Conservation (phyloP, 2,888 invertebrate genomes). For the Caenorhabditis sp. region DNA sequence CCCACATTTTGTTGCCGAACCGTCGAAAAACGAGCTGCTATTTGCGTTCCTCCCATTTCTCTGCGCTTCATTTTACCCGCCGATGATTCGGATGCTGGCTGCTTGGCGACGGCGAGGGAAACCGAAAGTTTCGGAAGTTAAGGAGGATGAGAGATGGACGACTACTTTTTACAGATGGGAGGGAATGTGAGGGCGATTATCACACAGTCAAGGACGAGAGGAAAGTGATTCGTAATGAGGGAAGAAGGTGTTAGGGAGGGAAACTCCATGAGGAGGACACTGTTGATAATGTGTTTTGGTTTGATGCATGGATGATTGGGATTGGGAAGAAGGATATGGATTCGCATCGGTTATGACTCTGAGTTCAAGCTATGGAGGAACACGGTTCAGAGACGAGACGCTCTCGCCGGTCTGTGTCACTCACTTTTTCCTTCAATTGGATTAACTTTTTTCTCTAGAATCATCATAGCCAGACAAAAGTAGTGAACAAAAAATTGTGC, state of each 20-base stretch:
- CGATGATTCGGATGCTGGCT: conserved; percentile 12
- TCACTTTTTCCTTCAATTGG: no score
- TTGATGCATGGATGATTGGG: conserved; percentile 16
- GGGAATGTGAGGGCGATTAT: conserved; percentile 27
- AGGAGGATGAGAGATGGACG: conserved; percentile 24
- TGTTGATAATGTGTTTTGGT: conserved; percentile 39
- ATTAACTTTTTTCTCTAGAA: no score
- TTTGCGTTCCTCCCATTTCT: conserved; percentile 56
- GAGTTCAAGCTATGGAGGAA: no score
- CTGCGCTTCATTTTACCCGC: conserved; percentile 11
- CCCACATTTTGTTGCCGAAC: conserved; percentile 59
- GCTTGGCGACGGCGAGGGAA: not conserved
- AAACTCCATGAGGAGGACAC: not conserved
- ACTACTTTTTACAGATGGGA: conserved; percentile 25
- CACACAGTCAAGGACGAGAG: conserved; percentile 44
- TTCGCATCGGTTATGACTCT: no score
- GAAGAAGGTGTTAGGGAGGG: conserved; percentile 27
- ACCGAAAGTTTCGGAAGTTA: conserved; percentile 8
- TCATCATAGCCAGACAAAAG: no score
- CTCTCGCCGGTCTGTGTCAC: no score
- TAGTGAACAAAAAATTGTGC: no score
- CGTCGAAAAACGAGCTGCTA: conserved; percentile 58
- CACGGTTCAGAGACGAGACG: no score
- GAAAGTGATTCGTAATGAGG: conserved; percentile 21
- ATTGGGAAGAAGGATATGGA: no score